Base-by-base conservation (phyloP, 2,797 vertebrate genomes). In the Enoplosus armatus region DNA sequence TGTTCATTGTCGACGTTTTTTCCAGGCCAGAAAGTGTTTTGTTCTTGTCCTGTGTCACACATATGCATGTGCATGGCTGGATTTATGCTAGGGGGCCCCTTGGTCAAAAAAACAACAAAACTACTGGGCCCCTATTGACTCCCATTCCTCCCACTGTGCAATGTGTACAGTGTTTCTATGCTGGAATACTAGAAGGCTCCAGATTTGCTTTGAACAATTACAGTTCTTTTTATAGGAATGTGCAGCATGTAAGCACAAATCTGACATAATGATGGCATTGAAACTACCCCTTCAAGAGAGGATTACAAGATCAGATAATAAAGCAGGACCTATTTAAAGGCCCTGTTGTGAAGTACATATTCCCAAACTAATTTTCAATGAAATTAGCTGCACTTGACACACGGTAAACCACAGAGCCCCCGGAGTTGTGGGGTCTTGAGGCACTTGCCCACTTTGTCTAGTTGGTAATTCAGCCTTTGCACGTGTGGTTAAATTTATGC, bases 331-430 rank as follows among this genome's bases (percentile, higher is more conserved):
- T 33, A 2, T 3, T 29, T 64, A 29, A 3, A 43, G 22, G 16
- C 16, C 18, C 37, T 47, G 33, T 33, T 20, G 11, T 63, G 24
- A 74, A 39, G 16, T n/a, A 26, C 9, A 59, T 65, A 33, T 63
- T 37, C 24, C 39, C 11, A 77, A 64, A 72, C n/a, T 66, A 5
- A 33, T 8, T 41, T 54, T 62, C 56, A 22, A 35, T 22, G 61
- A 56, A 79, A 75, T 72, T 39, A 47, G 67, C 54, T 47, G 8
- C 45, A 51, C 33, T 5, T 68, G 37, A 24, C 8, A 58, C 31
- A 22, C 3, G 16, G 10, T 33, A 33, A 58, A 35, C 41, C 37
- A 45, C 14, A 0, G 9, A 43, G n/a, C 26, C 8, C 29, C 16
- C 8, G 26, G 16, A 37, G 27, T 67, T 47, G 18, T 22, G 6